Base-by-base conservation (phyloP, 1,140 invertebrate species). In the Bombus waltoni region DNA sequence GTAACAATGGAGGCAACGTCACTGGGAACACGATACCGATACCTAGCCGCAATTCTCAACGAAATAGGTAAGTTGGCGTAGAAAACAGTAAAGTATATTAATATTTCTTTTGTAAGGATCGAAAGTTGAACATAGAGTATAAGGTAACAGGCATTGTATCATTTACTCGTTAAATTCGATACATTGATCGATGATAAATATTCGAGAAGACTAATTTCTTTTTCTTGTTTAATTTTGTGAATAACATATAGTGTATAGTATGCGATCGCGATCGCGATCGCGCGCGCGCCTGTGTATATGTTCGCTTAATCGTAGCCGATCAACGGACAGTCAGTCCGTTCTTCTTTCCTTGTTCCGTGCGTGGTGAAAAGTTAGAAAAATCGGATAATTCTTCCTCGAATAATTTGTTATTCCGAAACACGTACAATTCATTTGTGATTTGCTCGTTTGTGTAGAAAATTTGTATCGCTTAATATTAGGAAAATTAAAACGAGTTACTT, bases 11-110 rank as follows among this genome's bases (percentile, higher is more conserved):
- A 79, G 91, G 81, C 57, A 93, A 94, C 85, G 80, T 91, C 44
- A 93, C 91, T 83, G 91, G 86, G 35, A 94, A 91, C 86, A 87
- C 92, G 40, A 73, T 94, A n/a, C 92, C 93, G n/a, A 38, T 91
- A 42, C 85, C 93, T 9, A 79, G 85, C 18, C 90, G 94, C 80
- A 93, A 93, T 86, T 88, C 92, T 13, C 92, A 92, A n/a, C 90
- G 94, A 84, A 94, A 94, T 85, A 92, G 94, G 94, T 95, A 66
- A 89, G 82, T 35, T 47, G 5, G 1, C 1, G 5, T 5, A 42
- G 25, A 42, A 40, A 32, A n/a, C 13, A 47, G 3, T 38, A 40
- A 59, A 75, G 5, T 57, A 25, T 32, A 15, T 38, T 15, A 53
- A 35, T 3, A 6, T 32, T 75, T 11, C 13, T 57, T 53, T 22